A percentile compares a stretch with the other conserved stretches of the same genome.
These are phyloP conservation scores for Toxotes lorentzi DNA, from an alignment of 2,797 vertebrate genomes.

Conservation along the genomic window DNA sequence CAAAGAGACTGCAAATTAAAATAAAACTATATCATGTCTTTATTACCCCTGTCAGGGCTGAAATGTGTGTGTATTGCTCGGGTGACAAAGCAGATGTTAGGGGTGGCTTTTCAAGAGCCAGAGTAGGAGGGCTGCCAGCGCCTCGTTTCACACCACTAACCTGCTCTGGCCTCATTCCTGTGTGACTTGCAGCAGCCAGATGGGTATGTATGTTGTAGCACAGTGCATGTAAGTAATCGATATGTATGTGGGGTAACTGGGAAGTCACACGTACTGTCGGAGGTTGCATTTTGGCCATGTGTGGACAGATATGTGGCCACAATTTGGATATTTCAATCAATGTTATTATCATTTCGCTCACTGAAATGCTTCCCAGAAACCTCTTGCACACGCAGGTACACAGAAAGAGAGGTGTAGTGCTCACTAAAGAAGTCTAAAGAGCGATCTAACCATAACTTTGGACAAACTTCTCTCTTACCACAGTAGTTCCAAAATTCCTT, in stretches of 20 bases:
- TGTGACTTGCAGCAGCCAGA: constrained; percentile 44
- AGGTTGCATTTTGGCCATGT: not conserved
- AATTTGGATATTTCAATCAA: not conserved
- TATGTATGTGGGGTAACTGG: not conserved
- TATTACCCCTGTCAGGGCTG: constrained; percentile 69
- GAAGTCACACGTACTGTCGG: not conserved
- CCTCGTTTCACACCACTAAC: constrained; percentile 43
- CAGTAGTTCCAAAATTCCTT: not conserved
- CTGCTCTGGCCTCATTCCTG: constrained; percentile 29
- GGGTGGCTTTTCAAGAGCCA: constrained; percentile 38
- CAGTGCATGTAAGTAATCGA: constrained; percentile 6
- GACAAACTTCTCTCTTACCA: not conserved
- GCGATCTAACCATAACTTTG: not conserved
- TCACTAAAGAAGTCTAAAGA: not conserved
- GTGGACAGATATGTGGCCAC: not conserved
- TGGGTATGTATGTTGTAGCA: constrained; percentile 30
- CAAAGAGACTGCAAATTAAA: constrained; percentile 57
- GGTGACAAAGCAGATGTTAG: constrained; percentile 72
- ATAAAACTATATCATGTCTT: constrained; percentile 69
- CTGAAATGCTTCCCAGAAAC: not conserved
- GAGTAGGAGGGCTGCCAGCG: constrained; percentile 35
- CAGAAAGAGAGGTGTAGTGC: not conserved
- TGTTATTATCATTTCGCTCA: not conserved
- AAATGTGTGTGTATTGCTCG: constrained; percentile 50
- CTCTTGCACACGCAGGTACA: not conserved